Base-by-base conservation (phyloP, 2,113 vertebrate species). In the Charadrius vociferus region DNA sequence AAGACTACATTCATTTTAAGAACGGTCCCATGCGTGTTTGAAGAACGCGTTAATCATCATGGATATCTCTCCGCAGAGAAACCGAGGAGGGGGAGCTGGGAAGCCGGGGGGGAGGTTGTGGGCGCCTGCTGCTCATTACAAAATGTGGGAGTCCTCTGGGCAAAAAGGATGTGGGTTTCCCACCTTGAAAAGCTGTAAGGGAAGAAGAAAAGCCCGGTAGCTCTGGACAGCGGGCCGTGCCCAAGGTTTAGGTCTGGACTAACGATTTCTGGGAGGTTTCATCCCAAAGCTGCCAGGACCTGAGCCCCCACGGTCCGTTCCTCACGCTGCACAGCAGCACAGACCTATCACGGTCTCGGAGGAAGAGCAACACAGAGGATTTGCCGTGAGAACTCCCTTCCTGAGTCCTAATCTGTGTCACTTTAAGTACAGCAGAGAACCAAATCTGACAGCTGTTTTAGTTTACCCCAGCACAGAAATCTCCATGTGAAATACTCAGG, bases 401-500 rank as follows among this genome's bases (percentile, higher is more conserved):
- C 50, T 63, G 52, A 4, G 8, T 2, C 82, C 80, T 90, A 92
- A 92, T 95, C 93, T 61, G 0, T 59, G 73, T 84, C 68, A 93
- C 56, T 95, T 70, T n/a, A 86, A 95, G 77, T 16, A 78, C 66
- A 63, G 65, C 77, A 52, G 56, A 87, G 83, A 88, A 71, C 77
- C 68, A 56, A 71, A 92, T 29, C 96, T 47, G 83, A 92, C 92
- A 94, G 95, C 92, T 89, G 83, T 2, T 59, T 74, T 30, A 32
- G 72, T 86, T 90, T 59, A 65, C 80, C 77, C 86, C 61, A 21
- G 83, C 82, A 13, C 89, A 10, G 3, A 81, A 68, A 81, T 81
- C 78, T 95, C 91, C 86, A 4, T 14, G 49, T 74, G 77, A 94
- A 86, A 67, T 14, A 49, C 73, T 94, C 52, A 0, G 36, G 77